Evolutionary conservation across 2,888 invertebrate genomes (phyloP).

Genomic region (Spisula subtruncata): DNA sequence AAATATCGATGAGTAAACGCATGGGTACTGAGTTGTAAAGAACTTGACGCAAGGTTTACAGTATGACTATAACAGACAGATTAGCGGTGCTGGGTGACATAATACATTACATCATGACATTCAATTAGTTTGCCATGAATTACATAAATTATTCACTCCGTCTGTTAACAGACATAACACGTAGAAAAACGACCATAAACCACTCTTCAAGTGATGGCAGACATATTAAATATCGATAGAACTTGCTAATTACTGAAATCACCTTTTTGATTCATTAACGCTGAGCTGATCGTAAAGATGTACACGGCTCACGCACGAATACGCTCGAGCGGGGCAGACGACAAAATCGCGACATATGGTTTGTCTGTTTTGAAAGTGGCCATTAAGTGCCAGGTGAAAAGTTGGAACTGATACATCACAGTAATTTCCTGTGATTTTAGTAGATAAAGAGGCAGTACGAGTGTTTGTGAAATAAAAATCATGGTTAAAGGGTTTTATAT

Average conservation of each 20-base stretch:
- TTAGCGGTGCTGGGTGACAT: too few relatives aligned
- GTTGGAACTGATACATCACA: not conserved
- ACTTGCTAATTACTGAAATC: slow-evolving; percentile 22
- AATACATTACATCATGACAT: too few relatives aligned
- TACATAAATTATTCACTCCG: too few relatives aligned
- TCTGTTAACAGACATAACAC: too few relatives aligned
- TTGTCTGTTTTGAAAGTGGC: not conserved
- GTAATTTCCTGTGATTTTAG: slow-evolving; percentile 1
- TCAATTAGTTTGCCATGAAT: too few relatives aligned
- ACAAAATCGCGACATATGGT: slow-evolving; percentile 37
- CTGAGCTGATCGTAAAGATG: not conserved
- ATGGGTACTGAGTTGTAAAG: too few relatives aligned
- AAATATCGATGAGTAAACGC: too few relatives aligned
- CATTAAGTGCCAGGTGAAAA: slow-evolving; percentile 33
- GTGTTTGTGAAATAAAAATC: not conserved
- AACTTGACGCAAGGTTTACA: too few relatives aligned
- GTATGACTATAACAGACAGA: too few relatives aligned
- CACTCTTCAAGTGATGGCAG: too few relatives aligned
- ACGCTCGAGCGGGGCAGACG: slow-evolving; percentile 15
- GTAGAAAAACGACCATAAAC: too few relatives aligned
- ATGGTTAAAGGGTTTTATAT: not conserved
- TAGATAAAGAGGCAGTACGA: not conserved
- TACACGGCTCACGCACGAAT: not conserved
- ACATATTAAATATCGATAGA: slow-evolving; percentile 2
- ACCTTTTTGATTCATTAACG: not conserved